phyloP scores from a whole-genome alignment of 1,140 invertebrate species.

The Trialeurodes vaporariorum region DNA sequence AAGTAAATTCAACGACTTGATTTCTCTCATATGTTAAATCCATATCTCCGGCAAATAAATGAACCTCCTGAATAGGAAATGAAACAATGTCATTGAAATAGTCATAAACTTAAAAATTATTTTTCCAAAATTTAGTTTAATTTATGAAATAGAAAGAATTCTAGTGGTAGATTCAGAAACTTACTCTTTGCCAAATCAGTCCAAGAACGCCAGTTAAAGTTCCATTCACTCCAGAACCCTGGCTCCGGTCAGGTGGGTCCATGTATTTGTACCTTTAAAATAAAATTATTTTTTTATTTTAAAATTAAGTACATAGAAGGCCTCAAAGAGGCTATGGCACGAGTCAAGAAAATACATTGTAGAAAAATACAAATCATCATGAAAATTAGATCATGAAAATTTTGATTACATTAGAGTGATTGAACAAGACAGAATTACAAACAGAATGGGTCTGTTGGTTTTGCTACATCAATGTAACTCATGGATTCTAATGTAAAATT shows the following conservation, averaged over 20 bases:
- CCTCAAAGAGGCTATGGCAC: too few species aligned
- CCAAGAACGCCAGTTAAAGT: constrained; percentile 54
- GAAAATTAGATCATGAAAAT: too few species aligned
- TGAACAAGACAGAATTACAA: too few species aligned
- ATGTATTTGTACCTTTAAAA: constrained; percentile 50
- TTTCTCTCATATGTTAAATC: constrained; percentile 52
- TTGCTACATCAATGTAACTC: too few species aligned
- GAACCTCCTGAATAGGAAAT: constrained; percentile 44
- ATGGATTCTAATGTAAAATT: too few species aligned
- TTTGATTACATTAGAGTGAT: too few species aligned
- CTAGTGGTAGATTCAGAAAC: constrained; percentile 12
- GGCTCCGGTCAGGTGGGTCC: constrained; percentile 52
- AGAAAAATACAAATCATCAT: too few species aligned
- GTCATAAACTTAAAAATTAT: background rate
- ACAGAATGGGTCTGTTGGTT: too few species aligned
- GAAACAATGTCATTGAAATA: background rate
- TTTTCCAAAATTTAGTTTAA: background rate
- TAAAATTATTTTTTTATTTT: too few species aligned
- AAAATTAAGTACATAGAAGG: too few species aligned
- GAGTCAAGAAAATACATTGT: too few species aligned
- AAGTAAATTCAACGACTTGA: constrained; percentile 54
- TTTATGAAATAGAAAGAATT: background rate
- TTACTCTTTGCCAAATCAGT: constrained; percentile 48
- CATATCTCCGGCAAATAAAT: constrained; percentile 55
- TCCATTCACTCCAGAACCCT: constrained; percentile 51